phyloP scores from a whole-genome alignment of 2,888 invertebrate species.

The Pseudoips prasinana region DNA sequence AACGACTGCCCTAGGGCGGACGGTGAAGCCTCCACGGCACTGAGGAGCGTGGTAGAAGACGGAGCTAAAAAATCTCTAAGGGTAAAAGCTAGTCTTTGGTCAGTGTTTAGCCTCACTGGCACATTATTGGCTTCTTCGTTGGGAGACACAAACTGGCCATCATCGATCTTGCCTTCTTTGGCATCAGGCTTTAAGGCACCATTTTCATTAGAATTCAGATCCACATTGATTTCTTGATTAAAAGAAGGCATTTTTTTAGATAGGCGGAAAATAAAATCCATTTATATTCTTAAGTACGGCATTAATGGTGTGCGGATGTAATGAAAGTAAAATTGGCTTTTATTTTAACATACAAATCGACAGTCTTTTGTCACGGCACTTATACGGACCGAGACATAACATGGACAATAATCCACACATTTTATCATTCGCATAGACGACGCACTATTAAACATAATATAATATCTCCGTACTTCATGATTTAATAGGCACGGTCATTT shows the following conservation, averaged over 20 bases:
- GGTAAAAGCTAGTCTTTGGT: conserved; percentile 63
- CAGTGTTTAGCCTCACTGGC: conserved; percentile 54
- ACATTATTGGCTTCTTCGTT: conserved; percentile 43
- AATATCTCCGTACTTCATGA: too few relatives aligned
- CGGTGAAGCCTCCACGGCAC: conserved; percentile 48
- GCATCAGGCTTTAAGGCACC: conserved; percentile 49
- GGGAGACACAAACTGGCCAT: conserved; percentile 41
- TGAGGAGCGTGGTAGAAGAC: conserved; percentile 40
- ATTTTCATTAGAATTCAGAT: conserved; percentile 63
- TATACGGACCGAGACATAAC: conserved; percentile 32
- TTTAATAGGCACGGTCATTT: conserved; percentile 43
- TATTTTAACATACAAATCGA: conserved; percentile 13
- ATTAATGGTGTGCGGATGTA: conserved; percentile 3
- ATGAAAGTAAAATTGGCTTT: conserved; percentile 3
- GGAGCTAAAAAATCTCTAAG: conserved; percentile 64
- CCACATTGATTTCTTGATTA: conserved; percentile 69
- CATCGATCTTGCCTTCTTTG: conserved; percentile 49
- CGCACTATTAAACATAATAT: conserved; percentile 48
- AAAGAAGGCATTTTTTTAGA: conserved; percentile 66
- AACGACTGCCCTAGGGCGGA: conserved; percentile 48
- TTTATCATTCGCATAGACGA: conserved; percentile 42
- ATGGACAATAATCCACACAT: conserved; percentile 50
- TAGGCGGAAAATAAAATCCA: conserved; percentile 37
- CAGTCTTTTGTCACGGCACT: conserved; percentile 8
- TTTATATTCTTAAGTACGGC: conserved; percentile 20